Conservation (phyloP, 1,140 invertebrate genomes). For the Diploscapter pachys region DNA sequence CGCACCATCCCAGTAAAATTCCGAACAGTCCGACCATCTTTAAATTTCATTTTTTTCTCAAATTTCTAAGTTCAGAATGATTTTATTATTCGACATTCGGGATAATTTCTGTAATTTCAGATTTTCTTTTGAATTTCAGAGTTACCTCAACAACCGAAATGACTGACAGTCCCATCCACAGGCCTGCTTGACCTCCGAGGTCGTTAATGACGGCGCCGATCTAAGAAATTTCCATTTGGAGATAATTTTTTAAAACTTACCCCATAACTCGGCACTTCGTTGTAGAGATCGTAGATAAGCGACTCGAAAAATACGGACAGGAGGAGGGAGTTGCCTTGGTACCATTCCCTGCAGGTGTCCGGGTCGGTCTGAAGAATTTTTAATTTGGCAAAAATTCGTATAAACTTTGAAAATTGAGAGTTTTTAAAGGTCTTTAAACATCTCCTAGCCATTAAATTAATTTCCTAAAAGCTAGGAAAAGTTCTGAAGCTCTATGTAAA, state of each 20-base stretch:
- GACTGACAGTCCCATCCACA: constrained; percentile 32
- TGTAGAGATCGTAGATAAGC: constrained; percentile 22
- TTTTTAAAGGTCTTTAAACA: neutral
- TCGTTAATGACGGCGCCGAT: constrained; percentile 26
- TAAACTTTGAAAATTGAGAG: constrained; percentile 4
- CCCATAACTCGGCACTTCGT: constrained; percentile 14
- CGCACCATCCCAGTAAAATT: constrained; percentile 13
- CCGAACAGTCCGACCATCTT: constrained; percentile 14
- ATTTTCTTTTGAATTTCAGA: no score
- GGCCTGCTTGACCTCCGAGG: constrained; percentile 31
- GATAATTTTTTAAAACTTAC: neutral
- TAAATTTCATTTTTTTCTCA: neutral
- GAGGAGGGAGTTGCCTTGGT: constrained; percentile 11
- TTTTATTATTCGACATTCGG: no score
- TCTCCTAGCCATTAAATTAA: no score
- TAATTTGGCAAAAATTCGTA: neutral
- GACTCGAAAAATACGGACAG: constrained; percentile 14
- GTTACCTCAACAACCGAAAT: constrained; percentile 18
- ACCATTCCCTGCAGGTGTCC: constrained; percentile 7
- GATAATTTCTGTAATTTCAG: no score
- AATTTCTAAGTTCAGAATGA: no score
- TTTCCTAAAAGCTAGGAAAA: neutral
- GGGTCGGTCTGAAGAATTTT: neutral
- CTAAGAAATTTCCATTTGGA: constrained; percentile 6
- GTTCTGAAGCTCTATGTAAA: neutral